phyloP scores from a whole-genome alignment of 2,113 vertebrate species.

The Elachura formosa region DNA sequence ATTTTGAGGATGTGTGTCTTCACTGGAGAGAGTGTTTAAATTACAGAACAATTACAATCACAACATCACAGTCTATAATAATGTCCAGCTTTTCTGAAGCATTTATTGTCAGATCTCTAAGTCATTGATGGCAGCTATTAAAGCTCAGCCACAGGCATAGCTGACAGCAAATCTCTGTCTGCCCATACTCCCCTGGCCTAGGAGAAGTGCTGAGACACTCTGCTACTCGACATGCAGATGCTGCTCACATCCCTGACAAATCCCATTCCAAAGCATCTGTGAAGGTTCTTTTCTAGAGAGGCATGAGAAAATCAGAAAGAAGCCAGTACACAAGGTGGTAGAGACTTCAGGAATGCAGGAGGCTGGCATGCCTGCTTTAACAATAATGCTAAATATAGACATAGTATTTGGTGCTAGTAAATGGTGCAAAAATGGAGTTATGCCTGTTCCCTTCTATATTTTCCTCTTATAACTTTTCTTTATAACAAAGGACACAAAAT shows the following conservation, averaged over 20 bases:
- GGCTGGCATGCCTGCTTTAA: neutral
- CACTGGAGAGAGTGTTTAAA: neutral
- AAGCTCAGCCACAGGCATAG: neutral
- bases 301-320: neutral
- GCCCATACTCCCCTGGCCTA: neutral
- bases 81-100: neutral
- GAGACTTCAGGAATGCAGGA: neutral
- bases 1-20: neutral
- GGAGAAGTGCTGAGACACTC: neutral
- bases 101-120: neutral
- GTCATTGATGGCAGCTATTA: neutral
- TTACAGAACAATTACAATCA: neutral
- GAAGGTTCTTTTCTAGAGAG: neutral
- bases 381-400: neutral
- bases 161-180: neutral
- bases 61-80: neutral
- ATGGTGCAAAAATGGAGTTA: neutral
- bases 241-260: neutral
- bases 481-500: neutral
- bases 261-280: neutral
- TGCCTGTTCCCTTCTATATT: neutral
- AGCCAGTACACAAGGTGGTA: rapidly evolving
- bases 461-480: neutral
- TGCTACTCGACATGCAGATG: neutral
- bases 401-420: neutral